Conservation (phyloP, 2,888 invertebrate species). For the Aphidoletes aphidimyza region DNA sequence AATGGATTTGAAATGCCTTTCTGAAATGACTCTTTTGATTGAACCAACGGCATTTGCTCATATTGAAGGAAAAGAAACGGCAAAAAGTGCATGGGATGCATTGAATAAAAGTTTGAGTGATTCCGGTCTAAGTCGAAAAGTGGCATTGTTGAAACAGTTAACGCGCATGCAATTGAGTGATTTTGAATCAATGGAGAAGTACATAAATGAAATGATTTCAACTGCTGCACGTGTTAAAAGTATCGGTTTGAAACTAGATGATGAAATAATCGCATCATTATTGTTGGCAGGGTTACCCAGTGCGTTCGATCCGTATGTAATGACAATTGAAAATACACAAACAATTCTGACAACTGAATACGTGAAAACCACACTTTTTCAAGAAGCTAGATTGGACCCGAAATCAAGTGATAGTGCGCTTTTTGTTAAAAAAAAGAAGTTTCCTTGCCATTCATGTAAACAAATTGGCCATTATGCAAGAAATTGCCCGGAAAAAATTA, state of each 20-base stretch:
- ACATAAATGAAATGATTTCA: not conserved
- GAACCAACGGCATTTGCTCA: not conserved
- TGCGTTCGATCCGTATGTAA: not conserved
- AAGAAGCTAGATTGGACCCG: not conserved
- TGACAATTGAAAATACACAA: not conserved
- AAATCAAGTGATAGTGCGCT: too few relatives aligned
- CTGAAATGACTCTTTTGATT: too few relatives aligned
- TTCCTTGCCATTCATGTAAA: too few relatives aligned
- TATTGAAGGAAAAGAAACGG: not conserved
- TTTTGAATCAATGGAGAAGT: not conserved
- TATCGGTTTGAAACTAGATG: not conserved
- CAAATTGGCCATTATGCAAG: too few relatives aligned
- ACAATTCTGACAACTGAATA: not conserved
- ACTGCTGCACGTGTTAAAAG: not conserved
- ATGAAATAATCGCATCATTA: constrained; percentile 11
- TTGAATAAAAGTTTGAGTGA: not conserved
- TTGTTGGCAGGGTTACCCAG: constrained; percentile 1
- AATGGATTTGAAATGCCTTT: too few relatives aligned
- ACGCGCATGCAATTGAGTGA: not conserved
- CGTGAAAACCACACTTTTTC: constrained; percentile 1
- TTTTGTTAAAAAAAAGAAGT: too few relatives aligned
- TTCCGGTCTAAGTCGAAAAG: constrained; percentile 55
- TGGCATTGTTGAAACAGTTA: constrained; percentile 57
- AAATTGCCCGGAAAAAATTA: not conserved
- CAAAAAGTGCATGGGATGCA: constrained; percentile 14